Conservation (phyloP, 2,888 invertebrate species). For the Pachydiplax longipennis region DNA sequence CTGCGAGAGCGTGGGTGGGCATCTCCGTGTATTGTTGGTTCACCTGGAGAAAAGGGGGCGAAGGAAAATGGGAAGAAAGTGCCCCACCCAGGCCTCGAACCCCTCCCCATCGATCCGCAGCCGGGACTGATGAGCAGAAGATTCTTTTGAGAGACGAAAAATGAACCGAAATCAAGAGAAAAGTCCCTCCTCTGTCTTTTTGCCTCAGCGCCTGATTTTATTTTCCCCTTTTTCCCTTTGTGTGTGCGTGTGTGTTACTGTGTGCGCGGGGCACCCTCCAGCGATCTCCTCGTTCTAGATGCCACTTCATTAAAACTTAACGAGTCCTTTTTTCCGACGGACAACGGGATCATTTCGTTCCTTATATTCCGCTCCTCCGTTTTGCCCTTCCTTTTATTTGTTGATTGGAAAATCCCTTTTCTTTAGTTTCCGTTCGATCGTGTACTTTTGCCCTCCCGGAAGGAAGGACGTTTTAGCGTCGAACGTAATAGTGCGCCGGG, state of each 20-base stretch:
- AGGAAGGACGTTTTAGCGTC: no score
- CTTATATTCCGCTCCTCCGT: background rate
- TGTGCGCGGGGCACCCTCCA: no score
- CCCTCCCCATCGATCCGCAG: no score
- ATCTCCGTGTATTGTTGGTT: no score
- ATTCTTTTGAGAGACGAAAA: background rate
- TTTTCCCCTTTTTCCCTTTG: background rate
- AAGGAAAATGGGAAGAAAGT: no score
- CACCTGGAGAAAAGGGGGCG: no score
- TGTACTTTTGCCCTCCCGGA: no score
- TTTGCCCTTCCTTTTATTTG: background rate
- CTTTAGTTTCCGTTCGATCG: background rate
- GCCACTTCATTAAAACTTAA: constrained; percentile 1
- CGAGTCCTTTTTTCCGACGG: background rate
- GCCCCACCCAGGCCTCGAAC: no score
- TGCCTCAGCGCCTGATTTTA: background rate
- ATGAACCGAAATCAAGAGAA: background rate
- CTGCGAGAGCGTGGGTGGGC: no score
- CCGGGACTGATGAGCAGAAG: background rate
- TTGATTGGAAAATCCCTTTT: background rate
- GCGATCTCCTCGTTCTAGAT: background rate
- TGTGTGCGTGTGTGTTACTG: background rate
- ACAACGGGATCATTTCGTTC: background rate
- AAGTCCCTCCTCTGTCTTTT: background rate
- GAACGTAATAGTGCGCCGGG: no score